Base-by-base conservation (phyloP, 2,888 invertebrate species). In the Nomada hirtipes region DNA sequence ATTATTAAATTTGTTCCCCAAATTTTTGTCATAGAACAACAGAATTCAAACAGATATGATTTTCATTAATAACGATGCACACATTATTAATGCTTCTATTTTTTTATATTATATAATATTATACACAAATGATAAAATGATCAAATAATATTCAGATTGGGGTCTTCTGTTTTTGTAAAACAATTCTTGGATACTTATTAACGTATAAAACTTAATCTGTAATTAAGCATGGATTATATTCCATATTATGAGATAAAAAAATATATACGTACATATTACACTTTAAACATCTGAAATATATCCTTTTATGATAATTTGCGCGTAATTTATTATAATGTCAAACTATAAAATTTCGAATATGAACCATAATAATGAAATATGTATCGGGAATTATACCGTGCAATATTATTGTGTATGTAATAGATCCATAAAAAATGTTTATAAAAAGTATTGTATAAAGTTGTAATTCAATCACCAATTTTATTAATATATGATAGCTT, bases 381-480 rank as follows among this genome's bases (percentile, higher is more conserved):
- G 55, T 42, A 55, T 44, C 42, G 73, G 78, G 72, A 82, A 83
- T 75, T 78, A 29, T 75, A 83, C 77, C 75, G 72, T 83, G 83
- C 78, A 77, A 75, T 77, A 78, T 44, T 60, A 53, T 47, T 76
- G 64, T 29, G 42, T 13, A 53, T 55, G 18, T 36, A 60, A 20
- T 4, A 4, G 0, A 57, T 55, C 2, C 50, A 68, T 57, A 18
- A 57, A 26, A 69, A 26, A 61, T 67, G 61, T 55, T 67, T 26
- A 2, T 26, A 26, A 3, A 20, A 47, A 67, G 23, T 50, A 2
- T 67, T 63, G 1, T 18, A 20, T 63, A 76, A 42, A 50, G n/a
- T 64, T 55, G 47, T 2, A 50, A 61, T 55, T 15, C n/a, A 61
- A 67, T 44, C 36, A 18, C 52, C 63, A 59, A 53, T 63, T 61